Conservation (phyloP, 2,888 invertebrate genomes). For the Tipula unca region DNA sequence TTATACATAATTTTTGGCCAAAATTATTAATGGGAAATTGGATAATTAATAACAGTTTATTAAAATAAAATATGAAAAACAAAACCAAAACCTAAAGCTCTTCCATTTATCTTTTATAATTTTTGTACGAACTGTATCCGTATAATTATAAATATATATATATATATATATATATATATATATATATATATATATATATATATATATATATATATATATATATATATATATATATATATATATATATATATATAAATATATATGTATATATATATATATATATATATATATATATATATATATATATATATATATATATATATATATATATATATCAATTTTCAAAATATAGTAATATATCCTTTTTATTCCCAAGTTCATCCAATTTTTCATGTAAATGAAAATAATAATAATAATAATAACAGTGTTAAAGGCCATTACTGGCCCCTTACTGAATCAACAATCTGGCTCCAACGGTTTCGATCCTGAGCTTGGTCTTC, state of each 20-base stretch:
- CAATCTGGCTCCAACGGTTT: too few species aligned
- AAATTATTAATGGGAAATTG: not conserved
- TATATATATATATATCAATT: not conserved
- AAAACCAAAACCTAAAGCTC: not conserved
- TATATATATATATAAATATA: constrained; percentile 1
- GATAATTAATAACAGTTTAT: not conserved
- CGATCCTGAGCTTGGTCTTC: too few species aligned
- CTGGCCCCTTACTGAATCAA: too few species aligned
- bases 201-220: not conserved
- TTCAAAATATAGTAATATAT: not conserved
- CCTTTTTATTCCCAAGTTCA: not conserved
- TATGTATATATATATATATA: constrained; percentile 14
- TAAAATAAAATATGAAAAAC: not conserved
- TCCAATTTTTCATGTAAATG: not conserved
- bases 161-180: not conserved
- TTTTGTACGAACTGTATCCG: not conserved
- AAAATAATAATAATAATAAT: too few species aligned
- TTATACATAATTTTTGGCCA: not conserved
- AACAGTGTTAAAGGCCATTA: too few species aligned
- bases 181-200: not conserved
- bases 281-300: constrained; percentile 14
- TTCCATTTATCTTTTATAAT: not conserved
- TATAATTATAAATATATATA: not conserved
- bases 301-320: constrained; percentile 3
- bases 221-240: not conserved